A percentile compares a stretch with the other conserved stretches of the same genome.
phyloP scores from a whole-genome alignment of 2,113 vertebrate genomes.

The Psammodynastes pulverulentus region DNA sequence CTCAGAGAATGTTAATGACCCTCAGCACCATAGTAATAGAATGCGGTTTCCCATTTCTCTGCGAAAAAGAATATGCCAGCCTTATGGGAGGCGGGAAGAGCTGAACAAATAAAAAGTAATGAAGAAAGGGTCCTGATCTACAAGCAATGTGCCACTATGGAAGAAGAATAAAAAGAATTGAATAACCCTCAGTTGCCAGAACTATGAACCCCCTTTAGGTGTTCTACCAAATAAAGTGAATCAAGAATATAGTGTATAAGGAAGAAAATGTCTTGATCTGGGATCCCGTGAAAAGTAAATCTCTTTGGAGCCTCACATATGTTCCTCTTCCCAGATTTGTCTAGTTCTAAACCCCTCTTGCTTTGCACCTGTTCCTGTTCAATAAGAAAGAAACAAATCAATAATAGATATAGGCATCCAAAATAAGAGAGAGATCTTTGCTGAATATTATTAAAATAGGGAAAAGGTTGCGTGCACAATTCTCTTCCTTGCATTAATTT shows the following conservation, averaged over 20 bases:
- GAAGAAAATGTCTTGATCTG: neutral
- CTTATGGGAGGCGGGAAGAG: neutral
- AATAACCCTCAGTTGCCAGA: neutral
- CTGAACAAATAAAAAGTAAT: neutral
- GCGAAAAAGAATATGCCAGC: rapidly evolving
- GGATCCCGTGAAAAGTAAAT: neutral
- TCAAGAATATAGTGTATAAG: neutral
- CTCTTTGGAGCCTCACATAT: neutral
- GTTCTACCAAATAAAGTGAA: neutral
- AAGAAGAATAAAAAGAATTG: neutral
- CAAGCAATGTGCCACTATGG: neutral
- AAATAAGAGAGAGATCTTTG: neutral
- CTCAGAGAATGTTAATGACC: neutral
- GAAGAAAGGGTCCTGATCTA: too few species aligned
- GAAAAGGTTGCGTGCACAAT: neutral
- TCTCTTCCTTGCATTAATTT: neutral
- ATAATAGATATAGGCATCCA: neutral
- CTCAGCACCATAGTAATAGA: neutral
- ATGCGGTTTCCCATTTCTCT: too few species aligned
- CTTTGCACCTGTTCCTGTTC: neutral
- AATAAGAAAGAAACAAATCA: neutral
- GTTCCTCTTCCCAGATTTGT: neutral
- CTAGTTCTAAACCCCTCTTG: neutral
- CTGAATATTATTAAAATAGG: neutral
- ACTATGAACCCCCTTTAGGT: neutral